A percentile compares a stretch with the other conserved stretches of the same genome.
Evolutionary conservation across 1,140 invertebrate genomes (phyloP).

Genomic region (Mactra quadrangularis): DNA sequence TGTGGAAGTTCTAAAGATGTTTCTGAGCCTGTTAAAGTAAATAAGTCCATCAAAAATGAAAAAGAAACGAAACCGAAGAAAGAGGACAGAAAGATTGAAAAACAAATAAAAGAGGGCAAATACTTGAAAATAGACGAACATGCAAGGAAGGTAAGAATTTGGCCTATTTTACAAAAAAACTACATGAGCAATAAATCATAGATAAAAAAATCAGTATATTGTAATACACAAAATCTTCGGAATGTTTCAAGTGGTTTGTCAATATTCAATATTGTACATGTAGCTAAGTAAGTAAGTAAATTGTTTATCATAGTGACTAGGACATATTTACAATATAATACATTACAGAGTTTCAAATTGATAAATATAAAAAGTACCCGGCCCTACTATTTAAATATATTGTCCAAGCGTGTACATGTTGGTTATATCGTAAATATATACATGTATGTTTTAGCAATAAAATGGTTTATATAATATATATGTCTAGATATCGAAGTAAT

Average conservation of each 20-base stretch:
- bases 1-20: not conserved
- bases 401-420: no score
- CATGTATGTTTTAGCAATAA: no score
- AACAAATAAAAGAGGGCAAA: not conserved
- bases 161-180: not conserved
- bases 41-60: not conserved
- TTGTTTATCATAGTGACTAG: no score
- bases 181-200: not conserved
- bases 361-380: no score
- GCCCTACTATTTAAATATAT: no score
- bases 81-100: not conserved
- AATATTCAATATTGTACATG: not conserved
- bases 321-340: not conserved
- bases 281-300: not conserved
- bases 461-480: no score
- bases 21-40: not conserved
- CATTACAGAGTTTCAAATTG: no score
- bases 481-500: no score
- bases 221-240: not conserved
- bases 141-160: conserved; percentile 11
- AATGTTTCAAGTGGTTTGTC: not conserved
- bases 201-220: no score
- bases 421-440: no score
- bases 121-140: conserved; percentile 9
- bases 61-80: not conserved